Conservation (phyloP, 1,140 invertebrate species). For the Lordiphosa collinella region DNA sequence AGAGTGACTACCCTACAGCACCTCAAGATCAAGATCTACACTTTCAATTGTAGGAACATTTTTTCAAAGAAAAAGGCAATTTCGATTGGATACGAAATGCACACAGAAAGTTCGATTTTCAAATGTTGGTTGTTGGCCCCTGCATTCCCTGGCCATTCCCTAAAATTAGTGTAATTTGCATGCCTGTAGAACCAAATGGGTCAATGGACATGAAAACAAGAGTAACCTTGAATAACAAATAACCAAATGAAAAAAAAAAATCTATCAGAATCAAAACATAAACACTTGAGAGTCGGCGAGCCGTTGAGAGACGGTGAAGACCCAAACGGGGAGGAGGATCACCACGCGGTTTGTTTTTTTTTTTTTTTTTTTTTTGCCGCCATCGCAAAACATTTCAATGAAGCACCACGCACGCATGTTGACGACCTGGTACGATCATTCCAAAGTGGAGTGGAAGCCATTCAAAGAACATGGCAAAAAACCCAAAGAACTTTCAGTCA, state of each 20-base stretch:
- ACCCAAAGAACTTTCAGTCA: conserved; percentile 63
- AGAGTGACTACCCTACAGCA: too few relatives aligned
- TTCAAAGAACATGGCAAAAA: conserved; percentile 69
- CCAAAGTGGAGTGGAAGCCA: conserved; percentile 18
- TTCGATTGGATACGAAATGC: too few relatives aligned
- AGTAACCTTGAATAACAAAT: conserved; percentile 68
- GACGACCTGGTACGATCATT: conserved; percentile 17
- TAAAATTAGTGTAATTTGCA: conserved; percentile 31
- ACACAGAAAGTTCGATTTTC: too few relatives aligned
- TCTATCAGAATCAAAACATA: conserved; percentile 58
- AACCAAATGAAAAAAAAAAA: conserved; percentile 5
- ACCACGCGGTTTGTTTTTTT: conserved; percentile 52
- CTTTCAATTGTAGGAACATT: too few relatives aligned
- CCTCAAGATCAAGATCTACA: too few relatives aligned
- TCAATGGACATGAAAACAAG: conserved; percentile 78
- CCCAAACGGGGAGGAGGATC: not conserved
- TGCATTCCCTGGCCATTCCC: too few relatives aligned
- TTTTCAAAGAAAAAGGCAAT: too few relatives aligned
- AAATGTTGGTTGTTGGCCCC: too few relatives aligned
- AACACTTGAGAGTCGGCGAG: conserved; percentile 45
- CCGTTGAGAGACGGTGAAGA: not conserved
- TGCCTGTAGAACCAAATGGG: conserved; percentile 59
- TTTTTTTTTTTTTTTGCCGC: conserved; percentile 29
- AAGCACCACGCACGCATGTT: conserved; percentile 20
- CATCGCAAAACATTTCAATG: conserved; percentile 47